A percentile compares a stretch with the other conserved stretches of the same genome.
phyloP scores from a whole-genome alignment of 2,113 vertebrate species.

The Peromyscus polionotus region DNA sequence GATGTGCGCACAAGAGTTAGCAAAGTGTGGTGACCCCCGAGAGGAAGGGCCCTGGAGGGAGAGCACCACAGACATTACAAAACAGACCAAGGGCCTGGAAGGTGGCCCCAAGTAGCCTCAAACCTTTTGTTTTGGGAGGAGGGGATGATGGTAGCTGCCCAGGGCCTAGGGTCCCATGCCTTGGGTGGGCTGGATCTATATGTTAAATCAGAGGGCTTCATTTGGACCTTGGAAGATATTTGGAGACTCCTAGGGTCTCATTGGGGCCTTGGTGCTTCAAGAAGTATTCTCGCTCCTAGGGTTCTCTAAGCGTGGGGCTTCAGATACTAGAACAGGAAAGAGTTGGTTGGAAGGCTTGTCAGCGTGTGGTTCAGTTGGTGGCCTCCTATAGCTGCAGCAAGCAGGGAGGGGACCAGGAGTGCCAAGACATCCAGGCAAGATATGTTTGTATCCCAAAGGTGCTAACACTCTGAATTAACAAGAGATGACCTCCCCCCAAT shows the following conservation, averaged over 20 bases:
- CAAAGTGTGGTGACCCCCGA: slow-evolving; percentile 68
- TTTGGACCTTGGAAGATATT: slow-evolving; percentile 50
- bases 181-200: not conserved
- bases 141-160: slow-evolving; percentile 48
- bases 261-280: not conserved
- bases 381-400: not conserved
- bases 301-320: not conserved
- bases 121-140: not conserved
- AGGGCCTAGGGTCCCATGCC: not conserved
- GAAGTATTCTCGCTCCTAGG: not conserved
- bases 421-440: not conserved
- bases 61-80: slow-evolving; percentile 79
- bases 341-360: not conserved
- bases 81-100: slow-evolving; percentile 56
- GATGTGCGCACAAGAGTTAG: slow-evolving; percentile 76
- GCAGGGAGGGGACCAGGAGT: not conserved
- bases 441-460: not conserved
- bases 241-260: slow-evolving; percentile 10
- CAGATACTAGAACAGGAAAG: not conserved
- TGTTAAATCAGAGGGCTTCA: slow-evolving; percentile 13
- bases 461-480: not conserved
- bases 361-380: not conserved
- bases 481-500: not conserved
- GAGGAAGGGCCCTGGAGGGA: slow-evolving; percentile 61
- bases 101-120: slow-evolving; percentile 41